Base-by-base conservation (phyloP, 1,140 invertebrate genomes). In the Drosophila truncata region DNA sequence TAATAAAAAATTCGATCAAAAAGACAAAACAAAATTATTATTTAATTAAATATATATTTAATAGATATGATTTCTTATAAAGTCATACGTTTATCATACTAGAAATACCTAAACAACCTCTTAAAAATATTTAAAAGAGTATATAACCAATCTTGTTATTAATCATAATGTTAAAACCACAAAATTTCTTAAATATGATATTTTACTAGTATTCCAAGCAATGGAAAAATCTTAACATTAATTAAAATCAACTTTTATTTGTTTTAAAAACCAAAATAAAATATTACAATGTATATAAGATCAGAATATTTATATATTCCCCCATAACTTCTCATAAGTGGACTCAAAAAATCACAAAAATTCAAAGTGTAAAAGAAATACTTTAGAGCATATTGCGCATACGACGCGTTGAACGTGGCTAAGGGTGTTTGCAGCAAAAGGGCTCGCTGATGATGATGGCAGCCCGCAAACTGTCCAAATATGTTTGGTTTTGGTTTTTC, bases 401-500 rank as follows among this genome's bases (percentile, higher is more conserved):
- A 64, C 64, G 64, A 16, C 58, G 59, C 64, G 42, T 64, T 23
- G 64, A 29, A 63, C 63, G 37, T 63, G 58, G 63, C 59, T 35
- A 66, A 63, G 63, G 39, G 63, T 63, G 57, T 27, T 27, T 35
- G 16, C 52, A n/a, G 4, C 23, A 25, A 37, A 50, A 37, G 35
- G 29, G 37, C 18, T 37, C 29, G 11, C 58, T 64, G 62, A 18
- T 50, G n/a, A 16, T 25, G 18, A 57, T 55, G 50, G 52, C 82
- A 80, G 83, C 73, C 72, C 84, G 73, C 80, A 83, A 87, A 67
- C 76, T 80, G 84, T 83, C 84, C 71, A 88, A 87, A 87, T 87
- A 87, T 87, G 76, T 87, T 83, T 83, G 83, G 80, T 87, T 87
- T 88, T 88, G 83, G 83, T 87, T 87, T 88, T 88, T 71, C 75